These are phyloP conservation scores for Zelleria hepariella DNA, from an alignment of 2,888 invertebrate genomes.

Conservation along the genomic window DNA sequence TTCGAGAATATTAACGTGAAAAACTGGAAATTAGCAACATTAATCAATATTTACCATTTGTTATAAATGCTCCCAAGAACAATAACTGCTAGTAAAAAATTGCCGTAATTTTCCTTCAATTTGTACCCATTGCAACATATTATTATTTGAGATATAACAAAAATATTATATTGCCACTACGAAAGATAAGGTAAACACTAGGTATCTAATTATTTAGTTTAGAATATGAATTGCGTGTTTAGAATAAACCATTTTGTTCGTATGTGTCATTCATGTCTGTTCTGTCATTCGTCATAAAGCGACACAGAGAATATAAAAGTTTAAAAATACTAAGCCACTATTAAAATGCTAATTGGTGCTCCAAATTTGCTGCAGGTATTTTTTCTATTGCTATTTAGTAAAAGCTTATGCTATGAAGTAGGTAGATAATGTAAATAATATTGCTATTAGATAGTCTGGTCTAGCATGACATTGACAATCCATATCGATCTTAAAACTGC, in stretches of 20 bases:
- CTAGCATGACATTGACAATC: no score
- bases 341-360: background rate
- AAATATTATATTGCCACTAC: background rate
- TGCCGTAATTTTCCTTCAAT: background rate
- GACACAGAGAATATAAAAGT: conserved; percentile 11
- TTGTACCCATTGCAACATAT: background rate
- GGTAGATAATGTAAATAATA: background rate
- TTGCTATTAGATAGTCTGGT: background rate
- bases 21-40: background rate
- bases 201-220: conserved; percentile 15
- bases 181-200: background rate
- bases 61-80: background rate
- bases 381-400: background rate
- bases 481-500: no score
- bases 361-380: background rate
- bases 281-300: no score
- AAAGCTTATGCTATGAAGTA: background rate
- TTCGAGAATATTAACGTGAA: background rate
- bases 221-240: conserved; percentile 20
- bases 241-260: conserved; percentile 11
- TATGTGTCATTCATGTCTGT: conserved; percentile 3
- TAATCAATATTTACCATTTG: background rate
- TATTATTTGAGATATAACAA: background rate
- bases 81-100: background rate
- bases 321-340: conserved; percentile 16